These are phyloP conservation scores for Actias luna DNA, from an alignment of 2,888 invertebrate species.

Conservation along the genomic window DNA sequence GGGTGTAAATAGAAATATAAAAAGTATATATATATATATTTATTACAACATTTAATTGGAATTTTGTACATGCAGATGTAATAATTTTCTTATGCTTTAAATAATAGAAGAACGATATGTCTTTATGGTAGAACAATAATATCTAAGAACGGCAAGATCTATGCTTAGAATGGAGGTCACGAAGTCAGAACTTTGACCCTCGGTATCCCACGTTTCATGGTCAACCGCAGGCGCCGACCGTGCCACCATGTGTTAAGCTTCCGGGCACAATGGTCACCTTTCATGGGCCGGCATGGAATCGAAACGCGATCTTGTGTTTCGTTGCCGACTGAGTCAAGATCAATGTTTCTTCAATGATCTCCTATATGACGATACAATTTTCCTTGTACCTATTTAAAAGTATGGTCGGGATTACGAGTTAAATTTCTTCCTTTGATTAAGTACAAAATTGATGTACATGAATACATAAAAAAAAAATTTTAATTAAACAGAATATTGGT, in stretches of 20 bases:
- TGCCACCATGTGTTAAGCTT: constrained; percentile 55
- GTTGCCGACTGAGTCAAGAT: constrained; percentile 49
- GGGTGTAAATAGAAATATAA: no score
- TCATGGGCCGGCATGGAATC: constrained; percentile 52
- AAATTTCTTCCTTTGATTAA: background rate
- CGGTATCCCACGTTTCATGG: constrained; percentile 63
- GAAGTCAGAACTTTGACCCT: constrained; percentile 65
- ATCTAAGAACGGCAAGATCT: constrained; percentile 15
- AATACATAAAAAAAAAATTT: background rate
- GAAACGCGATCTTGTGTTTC: constrained; percentile 47
- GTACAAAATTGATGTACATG: background rate
- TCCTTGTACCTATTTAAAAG: background rate
- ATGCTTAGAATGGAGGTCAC: constrained; percentile 53
- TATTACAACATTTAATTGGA: background rate
- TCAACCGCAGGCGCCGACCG: constrained; percentile 53
- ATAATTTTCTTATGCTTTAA: background rate
- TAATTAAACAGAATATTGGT: background rate
- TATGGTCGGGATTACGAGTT: background rate
- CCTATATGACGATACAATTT: background rate
- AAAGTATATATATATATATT: no score
- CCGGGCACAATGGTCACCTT: constrained; percentile 56
- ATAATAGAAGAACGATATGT: background rate
- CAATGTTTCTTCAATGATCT: constrained; percentile 41
- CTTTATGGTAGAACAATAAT: constrained; percentile 14
- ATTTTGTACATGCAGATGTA: background rate